Evolutionary conservation across 1,140 invertebrate species (phyloP).

Genomic region (Drosophila orena): DNA sequence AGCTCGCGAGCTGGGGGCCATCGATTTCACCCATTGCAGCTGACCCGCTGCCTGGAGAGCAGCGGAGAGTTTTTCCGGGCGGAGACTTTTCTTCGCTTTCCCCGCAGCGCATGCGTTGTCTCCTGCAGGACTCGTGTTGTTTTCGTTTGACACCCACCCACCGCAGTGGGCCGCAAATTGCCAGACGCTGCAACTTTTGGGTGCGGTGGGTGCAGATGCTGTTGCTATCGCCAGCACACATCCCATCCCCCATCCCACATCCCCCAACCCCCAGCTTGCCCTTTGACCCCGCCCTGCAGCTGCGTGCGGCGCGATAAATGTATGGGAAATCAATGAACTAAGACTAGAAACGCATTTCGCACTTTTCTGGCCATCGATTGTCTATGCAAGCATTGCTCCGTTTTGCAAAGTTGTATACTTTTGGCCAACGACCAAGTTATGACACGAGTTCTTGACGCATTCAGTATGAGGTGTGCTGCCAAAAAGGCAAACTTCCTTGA

Average conservation of each 20-base stretch:
- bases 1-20: slow-evolving; percentile 51
- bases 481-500: slow-evolving; percentile 18
- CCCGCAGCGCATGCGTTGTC: slow-evolving; percentile 59
- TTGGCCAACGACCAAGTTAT: slow-evolving; percentile 45
- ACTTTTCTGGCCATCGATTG: slow-evolving; percentile 1
- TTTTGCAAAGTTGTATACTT: slow-evolving; percentile 1
- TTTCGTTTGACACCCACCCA: slow-evolving; percentile 23
- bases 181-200: slow-evolving; percentile 49
- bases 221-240: slow-evolving; percentile 26
- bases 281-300: slow-evolving; percentile 16
- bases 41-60: slow-evolving; percentile 38
- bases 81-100: slow-evolving; percentile 21
- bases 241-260: background rate
- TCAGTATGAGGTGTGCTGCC: slow-evolving; percentile 18
- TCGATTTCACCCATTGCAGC: slow-evolving; percentile 67
- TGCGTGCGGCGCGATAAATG: slow-evolving; percentile 47
- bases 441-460: slow-evolving; percentile 31
- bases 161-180: slow-evolving; percentile 54
- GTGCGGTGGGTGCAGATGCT: slow-evolving; percentile 68
- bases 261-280: background rate
- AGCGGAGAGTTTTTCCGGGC: slow-evolving; percentile 27
- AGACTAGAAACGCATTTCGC: slow-evolving; percentile 17
- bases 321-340: slow-evolving; percentile 65
- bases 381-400: slow-evolving; percentile 11
- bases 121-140: slow-evolving; percentile 11